Conservation (phyloP, 2,888 invertebrate genomes). For the Tinea trinotella region DNA sequence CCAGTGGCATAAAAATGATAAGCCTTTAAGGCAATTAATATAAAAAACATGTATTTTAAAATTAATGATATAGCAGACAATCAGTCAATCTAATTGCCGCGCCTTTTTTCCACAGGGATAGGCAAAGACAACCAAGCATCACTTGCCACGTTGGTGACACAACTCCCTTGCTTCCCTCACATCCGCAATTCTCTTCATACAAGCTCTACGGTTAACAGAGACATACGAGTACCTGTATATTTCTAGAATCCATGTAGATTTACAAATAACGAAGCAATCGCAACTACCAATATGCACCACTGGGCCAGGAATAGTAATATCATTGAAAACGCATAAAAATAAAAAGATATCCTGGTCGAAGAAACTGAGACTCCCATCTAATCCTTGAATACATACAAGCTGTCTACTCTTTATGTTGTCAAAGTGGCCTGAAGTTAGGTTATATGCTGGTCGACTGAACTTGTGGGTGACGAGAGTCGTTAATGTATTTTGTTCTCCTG, state of each 20-base stretch:
- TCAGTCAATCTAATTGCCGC: no score
- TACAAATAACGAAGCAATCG: slow-evolving; percentile 89
- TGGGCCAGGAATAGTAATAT: slow-evolving; percentile 87
- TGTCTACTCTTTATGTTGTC: slow-evolving; percentile 88
- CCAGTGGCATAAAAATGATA: no score
- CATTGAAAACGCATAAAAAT: slow-evolving; percentile 85
- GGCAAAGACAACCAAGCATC: no score
- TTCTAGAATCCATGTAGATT: slow-evolving; percentile 86
- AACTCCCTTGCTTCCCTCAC: no score
- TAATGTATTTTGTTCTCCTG: slow-evolving; percentile 80
- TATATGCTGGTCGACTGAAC: slow-evolving; percentile 82
- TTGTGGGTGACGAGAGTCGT: slow-evolving; percentile 85
- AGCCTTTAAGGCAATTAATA: no score
- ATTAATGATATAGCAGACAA: no score
- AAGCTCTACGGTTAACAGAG: no score
- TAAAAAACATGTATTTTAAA: no score
- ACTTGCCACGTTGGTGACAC: no score
- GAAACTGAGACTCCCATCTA: slow-evolving; percentile 91
- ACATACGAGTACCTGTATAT: slow-evolving; percentile 93
- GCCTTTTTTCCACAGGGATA: no score
- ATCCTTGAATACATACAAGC: slow-evolving; percentile 90
- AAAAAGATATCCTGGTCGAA: slow-evolving; percentile 94
- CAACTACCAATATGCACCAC: slow-evolving; percentile 84
- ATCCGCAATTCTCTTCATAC: no score
- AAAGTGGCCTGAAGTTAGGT: slow-evolving; percentile 87